These are phyloP conservation scores for Tragulus kanchil DNA, from an alignment of 2,113 vertebrate species.

Conservation along the genomic window DNA sequence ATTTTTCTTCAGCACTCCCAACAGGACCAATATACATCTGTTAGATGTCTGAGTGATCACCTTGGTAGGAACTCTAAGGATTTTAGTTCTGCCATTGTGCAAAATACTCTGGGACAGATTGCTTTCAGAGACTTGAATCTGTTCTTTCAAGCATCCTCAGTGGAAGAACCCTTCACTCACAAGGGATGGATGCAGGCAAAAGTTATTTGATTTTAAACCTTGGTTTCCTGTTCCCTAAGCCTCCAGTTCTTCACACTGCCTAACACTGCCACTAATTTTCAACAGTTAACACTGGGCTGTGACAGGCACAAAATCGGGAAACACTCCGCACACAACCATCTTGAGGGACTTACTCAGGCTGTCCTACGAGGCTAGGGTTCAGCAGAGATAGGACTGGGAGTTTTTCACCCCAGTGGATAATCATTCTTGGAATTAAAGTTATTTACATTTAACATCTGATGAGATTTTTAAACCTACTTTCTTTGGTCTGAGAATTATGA, in stretches of 20 bases:
- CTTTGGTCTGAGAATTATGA: neutral
- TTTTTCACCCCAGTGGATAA: neutral
- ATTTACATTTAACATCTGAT: neutral
- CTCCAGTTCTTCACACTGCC: neutral
- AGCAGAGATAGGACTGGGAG: too few species aligned
- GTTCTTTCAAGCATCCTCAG: neutral
- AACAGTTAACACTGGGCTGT: neutral
- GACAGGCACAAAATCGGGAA: neutral
- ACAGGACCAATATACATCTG: neutral
- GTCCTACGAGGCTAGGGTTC: neutral
- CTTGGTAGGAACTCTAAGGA: neutral
- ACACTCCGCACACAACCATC: neutral
- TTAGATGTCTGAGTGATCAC: neutral
- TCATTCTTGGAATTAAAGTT: neutral
- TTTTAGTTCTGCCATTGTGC: neutral
- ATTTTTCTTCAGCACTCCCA: neutral
- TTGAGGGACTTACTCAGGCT: too few species aligned
- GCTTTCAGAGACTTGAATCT: too few species aligned
- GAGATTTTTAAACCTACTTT: neutral
- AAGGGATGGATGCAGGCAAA: neutral
- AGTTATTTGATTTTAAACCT: neutral
- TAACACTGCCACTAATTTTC: neutral
- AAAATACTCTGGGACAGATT: neutral
- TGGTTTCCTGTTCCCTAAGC: neutral
- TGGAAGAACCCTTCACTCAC: neutral